Conservation (phyloP, 1,140 invertebrate genomes). For the Caerostris extrusa region DNA sequence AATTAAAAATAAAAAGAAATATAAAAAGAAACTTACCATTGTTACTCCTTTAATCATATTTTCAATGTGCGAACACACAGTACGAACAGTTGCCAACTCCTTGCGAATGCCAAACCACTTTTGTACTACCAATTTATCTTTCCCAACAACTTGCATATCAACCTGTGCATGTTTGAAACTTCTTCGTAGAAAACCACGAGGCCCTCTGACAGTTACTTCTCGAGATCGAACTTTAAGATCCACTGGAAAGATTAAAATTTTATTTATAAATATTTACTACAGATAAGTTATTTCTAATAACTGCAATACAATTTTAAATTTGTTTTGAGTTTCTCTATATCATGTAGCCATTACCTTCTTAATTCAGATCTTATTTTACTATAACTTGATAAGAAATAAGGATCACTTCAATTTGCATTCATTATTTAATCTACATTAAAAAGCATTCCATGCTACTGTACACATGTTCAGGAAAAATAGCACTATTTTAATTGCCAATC, state of each 20-base stretch:
- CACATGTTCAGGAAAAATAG: no score
- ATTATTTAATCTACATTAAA: no score
- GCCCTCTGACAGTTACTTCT: conserved; percentile 95
- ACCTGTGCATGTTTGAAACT: conserved; percentile 97
- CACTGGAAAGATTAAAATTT: neutral
- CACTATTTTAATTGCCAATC: no score
- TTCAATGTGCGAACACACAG: conserved; percentile 98
- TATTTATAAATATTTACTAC: no score
- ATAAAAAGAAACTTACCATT: conserved; percentile 79
- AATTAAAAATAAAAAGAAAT: neutral
- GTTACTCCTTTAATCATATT: conserved; percentile 98
- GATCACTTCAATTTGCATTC: no score
- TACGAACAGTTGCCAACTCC: conserved; percentile 97
- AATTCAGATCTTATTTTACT: no score
- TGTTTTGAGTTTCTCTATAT: no score
- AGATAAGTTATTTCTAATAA: no score
- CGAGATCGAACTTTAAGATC: conserved; percentile 90
- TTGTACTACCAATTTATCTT: conserved; percentile 90
- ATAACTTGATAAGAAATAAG: no score
- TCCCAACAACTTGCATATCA: conserved; percentile 87
- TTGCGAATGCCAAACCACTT: conserved; percentile 99
- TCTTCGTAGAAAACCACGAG: conserved; percentile 92
- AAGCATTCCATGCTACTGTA: no score
- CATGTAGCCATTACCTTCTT: no score
- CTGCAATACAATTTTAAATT: no score